These are phyloP conservation scores for Drosophila phalerata DNA, from an alignment of 2,888 invertebrate species.

Conservation along the genomic window DNA sequence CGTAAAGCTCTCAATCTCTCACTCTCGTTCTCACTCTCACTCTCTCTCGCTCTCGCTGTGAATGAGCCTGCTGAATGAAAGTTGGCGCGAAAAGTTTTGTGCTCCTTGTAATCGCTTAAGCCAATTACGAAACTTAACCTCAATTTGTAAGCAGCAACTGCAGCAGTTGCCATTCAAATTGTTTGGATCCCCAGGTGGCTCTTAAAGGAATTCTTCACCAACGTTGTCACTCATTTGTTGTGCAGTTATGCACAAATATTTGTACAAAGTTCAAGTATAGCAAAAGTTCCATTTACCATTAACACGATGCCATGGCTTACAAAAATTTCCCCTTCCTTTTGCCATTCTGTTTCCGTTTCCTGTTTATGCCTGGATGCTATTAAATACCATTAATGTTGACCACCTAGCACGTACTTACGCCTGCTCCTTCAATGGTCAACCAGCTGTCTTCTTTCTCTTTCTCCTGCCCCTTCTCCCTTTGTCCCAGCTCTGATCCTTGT, in stretches of 20 bases:
- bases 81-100: slow-evolving; percentile 52
- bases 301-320: slow-evolving; percentile 1
- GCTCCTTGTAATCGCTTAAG: slow-evolving; percentile 67
- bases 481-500: not conserved
- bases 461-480: not conserved
- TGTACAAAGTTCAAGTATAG: slow-evolving; percentile 36
- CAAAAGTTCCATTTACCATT: slow-evolving; percentile 20
- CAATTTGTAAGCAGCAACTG: slow-evolving; percentile 50
- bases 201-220: slow-evolving; percentile 2
- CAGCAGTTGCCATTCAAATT: slow-evolving; percentile 33
- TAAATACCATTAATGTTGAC: slow-evolving; percentile 54
- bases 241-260: slow-evolving; percentile 44
- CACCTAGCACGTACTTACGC: slow-evolving; percentile 15
- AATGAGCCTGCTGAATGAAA: slow-evolving; percentile 15
- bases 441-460: slow-evolving; percentile 12
- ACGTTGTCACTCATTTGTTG: slow-evolving; percentile 56
- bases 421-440: slow-evolving; percentile 34
- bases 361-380: slow-evolving; percentile 51
- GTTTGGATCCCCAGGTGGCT: not conserved
- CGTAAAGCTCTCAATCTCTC: slow-evolving; percentile 22
- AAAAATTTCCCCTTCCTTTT: slow-evolving; percentile 4
- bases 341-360: slow-evolving; percentile 21
- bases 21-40: slow-evolving; percentile 15
- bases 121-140: slow-evolving; percentile 78
- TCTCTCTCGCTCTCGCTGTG: slow-evolving; percentile 11